Base-by-base conservation (phyloP, 2,888 invertebrate species). In the Sympetrum striolatum region DNA sequence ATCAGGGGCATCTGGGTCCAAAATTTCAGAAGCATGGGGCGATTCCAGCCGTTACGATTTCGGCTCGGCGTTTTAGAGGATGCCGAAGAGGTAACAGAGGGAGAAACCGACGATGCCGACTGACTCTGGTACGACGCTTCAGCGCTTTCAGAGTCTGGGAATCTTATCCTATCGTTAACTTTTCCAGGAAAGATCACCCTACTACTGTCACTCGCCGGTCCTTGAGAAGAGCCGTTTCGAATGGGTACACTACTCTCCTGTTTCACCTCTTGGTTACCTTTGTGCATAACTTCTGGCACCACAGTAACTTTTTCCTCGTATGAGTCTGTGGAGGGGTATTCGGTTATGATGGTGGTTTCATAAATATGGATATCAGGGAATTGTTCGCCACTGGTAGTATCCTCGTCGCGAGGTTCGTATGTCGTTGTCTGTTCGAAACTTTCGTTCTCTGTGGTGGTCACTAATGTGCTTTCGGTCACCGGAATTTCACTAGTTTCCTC, bases 1-100 rank as follows among this genome's bases (percentile, higher is more conserved):
- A 93, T 79, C 48, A 93, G 91, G 0, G 93, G 93, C 93, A 93
- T 92, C 58, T 92, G 92, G 22, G 92, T 92, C 93, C 93, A 93
- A 86, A 93, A 93, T 86, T 92, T 92, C 18, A 93, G 90, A 8
- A 93, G 91, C 91, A 92, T 92, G 22, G 93, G 92, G 60, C 93
- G 92, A 79, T 92, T 92, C 81, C 92, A 86, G 10, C 37, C 60
- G 3, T 60, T 60, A 37, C 86, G 60, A 37, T 37, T 58, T 0
- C 86, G 86, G 37, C 86, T 86, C n/a, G 86, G 15, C 37, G 37
- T 8, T 37, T 64, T 86, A 3, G 15, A 60, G 64, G 60, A 37
- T n/a, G 58, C 37, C 10, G 86, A n/a, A 60, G 60, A 60, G 64
- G 37, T 37, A 39, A 60, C 10, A 2, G 37, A 64, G 18, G 10